A percentile compares a stretch with the other conserved stretches of the same genome.
These are phyloP conservation scores for Acarapis woodi DNA, from an alignment of 1,140 invertebrate species.

Conservation along the genomic window DNA sequence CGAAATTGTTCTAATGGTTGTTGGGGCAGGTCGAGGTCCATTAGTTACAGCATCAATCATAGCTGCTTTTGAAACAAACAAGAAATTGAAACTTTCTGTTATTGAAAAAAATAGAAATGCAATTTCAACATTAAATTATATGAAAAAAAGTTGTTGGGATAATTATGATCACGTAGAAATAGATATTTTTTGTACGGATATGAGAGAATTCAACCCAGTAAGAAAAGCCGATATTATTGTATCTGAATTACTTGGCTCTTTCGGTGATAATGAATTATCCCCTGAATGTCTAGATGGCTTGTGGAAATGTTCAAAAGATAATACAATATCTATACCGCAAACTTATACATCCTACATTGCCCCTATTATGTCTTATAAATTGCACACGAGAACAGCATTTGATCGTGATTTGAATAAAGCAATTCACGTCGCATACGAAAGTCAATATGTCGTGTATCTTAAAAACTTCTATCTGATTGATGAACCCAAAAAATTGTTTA, in stretches of 20 bases:
- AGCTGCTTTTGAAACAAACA: slow-evolving; percentile 35
- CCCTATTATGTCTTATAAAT: slow-evolving; percentile 46
- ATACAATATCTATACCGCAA: slow-evolving; percentile 31
- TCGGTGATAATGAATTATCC: slow-evolving; percentile 94
- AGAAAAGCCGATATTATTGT: slow-evolving; percentile 69
- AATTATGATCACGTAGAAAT: slow-evolving; percentile 14
- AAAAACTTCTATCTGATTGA: slow-evolving; percentile 64
- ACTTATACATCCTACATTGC: slow-evolving; percentile 68
- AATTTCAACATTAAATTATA: slow-evolving; percentile 33
- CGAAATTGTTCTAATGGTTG: slow-evolving; percentile 41
- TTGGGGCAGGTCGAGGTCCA: slow-evolving; percentile 83
- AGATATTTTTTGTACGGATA: slow-evolving; percentile 52
- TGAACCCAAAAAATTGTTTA: slow-evolving; percentile 45
- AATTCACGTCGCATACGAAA: slow-evolving; percentile 34
- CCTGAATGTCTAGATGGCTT: slow-evolving; percentile 95
- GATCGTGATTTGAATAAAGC: not conserved
- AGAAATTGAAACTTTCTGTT: slow-evolving; percentile 47
- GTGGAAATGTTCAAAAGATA: slow-evolving; percentile 50
- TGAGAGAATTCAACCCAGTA: slow-evolving; percentile 46
- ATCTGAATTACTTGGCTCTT: slow-evolving; percentile 84
- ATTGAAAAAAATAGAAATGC: slow-evolving; percentile 97
- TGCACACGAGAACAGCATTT: slow-evolving; percentile 16
- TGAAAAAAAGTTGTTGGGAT: slow-evolving; percentile 5
- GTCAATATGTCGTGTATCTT: slow-evolving; percentile 66
- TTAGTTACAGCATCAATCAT: slow-evolving; percentile 51